Percentiles rank a stretch among this genome's conserved stretches.
Evolutionary conservation across 2,797 vertebrate species (phyloP).

Genomic region (Sylvia borin): DNA sequence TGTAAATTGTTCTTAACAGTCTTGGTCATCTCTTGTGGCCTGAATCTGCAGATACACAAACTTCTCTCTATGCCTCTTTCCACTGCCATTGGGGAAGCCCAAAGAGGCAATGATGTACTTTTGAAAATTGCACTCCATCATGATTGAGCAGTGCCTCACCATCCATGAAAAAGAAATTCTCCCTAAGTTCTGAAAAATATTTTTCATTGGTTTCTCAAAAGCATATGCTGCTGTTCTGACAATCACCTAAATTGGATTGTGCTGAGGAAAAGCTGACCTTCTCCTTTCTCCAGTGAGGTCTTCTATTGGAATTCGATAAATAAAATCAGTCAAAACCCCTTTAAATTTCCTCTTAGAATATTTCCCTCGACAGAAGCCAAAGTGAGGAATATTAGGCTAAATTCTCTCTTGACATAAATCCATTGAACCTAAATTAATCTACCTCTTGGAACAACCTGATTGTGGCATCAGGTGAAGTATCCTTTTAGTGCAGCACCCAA

Average conservation of each 20-base stretch:
- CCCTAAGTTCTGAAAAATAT: background rate
- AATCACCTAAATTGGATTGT: background rate
- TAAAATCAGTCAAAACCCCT: conserved; percentile 30
- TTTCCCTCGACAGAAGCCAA: background rate
- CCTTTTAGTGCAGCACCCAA: background rate
- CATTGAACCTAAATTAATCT: conserved; percentile 26
- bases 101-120: background rate
- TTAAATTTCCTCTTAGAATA: conserved; percentile 40
- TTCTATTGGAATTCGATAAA: conserved; percentile 17
- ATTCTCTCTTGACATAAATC: conserved; percentile 42
- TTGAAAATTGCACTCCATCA: background rate
- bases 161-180: background rate
- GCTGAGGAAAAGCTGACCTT: conserved; percentile 22
- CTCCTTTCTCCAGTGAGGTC: background rate
- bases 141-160: background rate
- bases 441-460: background rate
- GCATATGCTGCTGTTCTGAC: background rate
- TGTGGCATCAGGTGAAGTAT: background rate
- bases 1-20: background rate
- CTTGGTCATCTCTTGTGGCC: background rate
- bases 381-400: conserved; percentile 24
- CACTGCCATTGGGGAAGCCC: background rate
- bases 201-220: background rate
- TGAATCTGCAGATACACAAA: background rate
- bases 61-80: background rate